Base-by-base conservation (phyloP, 2,888 invertebrate species). In the Morpho deidamia region DNA sequence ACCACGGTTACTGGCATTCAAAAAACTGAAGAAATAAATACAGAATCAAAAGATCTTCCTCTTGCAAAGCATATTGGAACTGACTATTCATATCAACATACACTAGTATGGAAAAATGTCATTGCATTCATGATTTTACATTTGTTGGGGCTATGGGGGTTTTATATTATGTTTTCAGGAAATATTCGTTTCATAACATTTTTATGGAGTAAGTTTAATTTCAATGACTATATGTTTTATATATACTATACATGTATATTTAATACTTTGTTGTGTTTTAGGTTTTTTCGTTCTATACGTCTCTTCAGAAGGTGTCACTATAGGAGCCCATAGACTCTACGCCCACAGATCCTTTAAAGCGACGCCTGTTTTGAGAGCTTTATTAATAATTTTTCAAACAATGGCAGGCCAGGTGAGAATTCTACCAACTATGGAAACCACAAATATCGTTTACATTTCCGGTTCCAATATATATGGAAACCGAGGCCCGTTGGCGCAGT, bases 281-380 rank as follows among this genome's bases (percentile, higher is more conserved):
- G 59, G 32, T 35, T 0, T 11, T 1, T 10, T 48, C 4, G 8
- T 53, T 11, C 0, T 44, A 8, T 45, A 40, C 33, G 0, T 11
- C 7, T 35, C 82, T 33, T 79, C 90, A 7, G 84, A 91, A 72
- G 95, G 95, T 9, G 91, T 95, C 1, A 95, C 95, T 5, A 93
- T 95, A 48, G 96, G 96, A 10, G 95, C 95, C 0, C 97, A 97
- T 73, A 85, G 97, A 58, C 82, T 94, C 1, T 97, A 93, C 88
- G 90, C 96, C 0, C 97, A 97, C 76, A 92, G 92, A 64, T 83
- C 94, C 0, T 97, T 94, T 81, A 96, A 95, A 79, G 96, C 95
- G 0, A 91, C 81, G 33, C 83, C 92, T 11, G 85, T 92, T 0
- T 77, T 95, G 1, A 88, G 92, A 64, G 79, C 93, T 0, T 66